These are phyloP conservation scores for Caranx ignobilis DNA, from an alignment of 2,113 vertebrate genomes.

Conservation along the genomic window DNA sequence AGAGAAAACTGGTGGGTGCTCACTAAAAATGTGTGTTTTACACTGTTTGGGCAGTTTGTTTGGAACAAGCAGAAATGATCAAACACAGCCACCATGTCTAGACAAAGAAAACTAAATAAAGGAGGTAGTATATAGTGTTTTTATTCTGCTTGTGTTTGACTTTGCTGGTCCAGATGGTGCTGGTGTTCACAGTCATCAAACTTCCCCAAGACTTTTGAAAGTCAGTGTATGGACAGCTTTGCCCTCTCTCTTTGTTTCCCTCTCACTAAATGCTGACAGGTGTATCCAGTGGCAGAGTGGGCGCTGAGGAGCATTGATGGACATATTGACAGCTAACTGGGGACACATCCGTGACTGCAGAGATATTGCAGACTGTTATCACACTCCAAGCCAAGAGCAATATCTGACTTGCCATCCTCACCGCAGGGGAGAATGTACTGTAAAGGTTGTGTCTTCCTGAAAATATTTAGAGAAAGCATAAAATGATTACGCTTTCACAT, in stretches of 20 bases:
- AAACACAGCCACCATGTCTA: not conserved
- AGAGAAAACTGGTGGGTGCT: constrained; percentile 27
- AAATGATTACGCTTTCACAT: not conserved
- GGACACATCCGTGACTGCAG: constrained; percentile 25
- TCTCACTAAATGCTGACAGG: constrained; percentile 58
- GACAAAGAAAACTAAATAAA: not conserved
- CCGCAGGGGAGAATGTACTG: not conserved
- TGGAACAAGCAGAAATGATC: constrained; percentile 2
- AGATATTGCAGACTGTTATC: constrained; percentile 31
- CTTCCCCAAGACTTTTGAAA: constrained; percentile 36
- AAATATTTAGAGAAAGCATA: not conserved
- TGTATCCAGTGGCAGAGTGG: constrained; percentile 21
- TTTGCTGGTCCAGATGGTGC: constrained; percentile 15
- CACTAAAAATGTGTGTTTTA: constrained; percentile 6
- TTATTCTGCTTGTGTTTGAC: not conserved
- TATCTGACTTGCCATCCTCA: not conserved
- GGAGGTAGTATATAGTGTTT: too few relatives aligned
- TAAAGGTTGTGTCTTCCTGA: not conserved
- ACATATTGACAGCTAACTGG: constrained; percentile 52
- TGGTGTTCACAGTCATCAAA: not conserved
- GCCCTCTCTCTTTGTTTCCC: constrained; percentile 16
- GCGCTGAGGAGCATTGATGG: constrained; percentile 31
- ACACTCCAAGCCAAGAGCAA: constrained; percentile 23
- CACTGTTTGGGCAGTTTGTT: not conserved
- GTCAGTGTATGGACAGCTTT: constrained; percentile 14